A percentile compares a stretch with the other conserved stretches of the same genome.
Conservation (phyloP, 2,113 vertebrate genomes). For the Corydoras maculifer region DNA sequence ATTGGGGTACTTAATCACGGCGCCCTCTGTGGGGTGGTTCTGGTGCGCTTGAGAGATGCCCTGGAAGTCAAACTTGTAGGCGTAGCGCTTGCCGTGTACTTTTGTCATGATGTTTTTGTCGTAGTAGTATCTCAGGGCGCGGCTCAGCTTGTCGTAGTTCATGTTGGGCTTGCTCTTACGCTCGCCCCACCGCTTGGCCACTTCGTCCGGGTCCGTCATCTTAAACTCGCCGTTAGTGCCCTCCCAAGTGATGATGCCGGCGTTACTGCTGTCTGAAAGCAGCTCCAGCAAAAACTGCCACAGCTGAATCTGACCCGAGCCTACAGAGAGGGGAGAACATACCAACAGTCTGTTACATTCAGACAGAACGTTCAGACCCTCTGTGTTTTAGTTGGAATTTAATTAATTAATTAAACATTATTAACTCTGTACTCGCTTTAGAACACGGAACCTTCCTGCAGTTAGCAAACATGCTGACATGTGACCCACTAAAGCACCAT, state of each 20-base stretch:
- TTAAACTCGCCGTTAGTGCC: slow-evolving; percentile 78
- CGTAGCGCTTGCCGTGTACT: slow-evolving; percentile 72
- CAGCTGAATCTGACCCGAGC: slow-evolving; percentile 77
- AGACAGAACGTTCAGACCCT: neutral
- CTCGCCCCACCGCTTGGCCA: slow-evolving; percentile 78
- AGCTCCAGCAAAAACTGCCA: slow-evolving; percentile 80
- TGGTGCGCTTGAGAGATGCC: slow-evolving; percentile 68
- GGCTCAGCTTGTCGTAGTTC: slow-evolving; percentile 74
- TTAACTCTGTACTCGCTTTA: neutral
- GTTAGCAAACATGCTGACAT: neutral
- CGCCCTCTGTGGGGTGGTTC: slow-evolving; percentile 52
- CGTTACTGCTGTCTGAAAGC: slow-evolving; percentile 68
- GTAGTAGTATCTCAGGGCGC: slow-evolving; percentile 68
- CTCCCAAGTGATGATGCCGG: slow-evolving; percentile 74
- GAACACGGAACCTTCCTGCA: too few species aligned
- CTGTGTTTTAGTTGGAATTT: neutral
- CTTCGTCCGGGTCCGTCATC: slow-evolving; percentile 80
- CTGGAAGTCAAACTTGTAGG: slow-evolving; percentile 72
- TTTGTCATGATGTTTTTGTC: slow-evolving; percentile 79
- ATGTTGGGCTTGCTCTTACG: slow-evolving; percentile 77
- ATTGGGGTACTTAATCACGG: slow-evolving; percentile 60
- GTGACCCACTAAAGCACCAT: neutral
- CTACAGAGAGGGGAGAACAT: slow-evolving; percentile 40
- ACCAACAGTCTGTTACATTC: neutral
- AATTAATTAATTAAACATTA: neutral